These are phyloP conservation scores for Heterodera filipjevi DNA, from an alignment of 2,888 invertebrate genomes.

Conservation along the genomic window DNA sequence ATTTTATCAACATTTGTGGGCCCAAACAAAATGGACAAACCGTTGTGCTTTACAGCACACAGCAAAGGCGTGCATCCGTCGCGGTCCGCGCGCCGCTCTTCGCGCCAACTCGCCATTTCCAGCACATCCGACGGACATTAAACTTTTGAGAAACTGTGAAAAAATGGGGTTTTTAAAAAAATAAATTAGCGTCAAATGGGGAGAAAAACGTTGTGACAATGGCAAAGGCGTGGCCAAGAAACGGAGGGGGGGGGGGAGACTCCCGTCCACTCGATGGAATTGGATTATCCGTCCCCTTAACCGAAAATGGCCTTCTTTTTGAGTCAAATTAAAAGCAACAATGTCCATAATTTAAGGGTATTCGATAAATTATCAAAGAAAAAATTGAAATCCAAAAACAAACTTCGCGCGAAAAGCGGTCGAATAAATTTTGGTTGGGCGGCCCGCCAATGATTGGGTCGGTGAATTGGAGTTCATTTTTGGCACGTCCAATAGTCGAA, in stretches of 20 bases:
- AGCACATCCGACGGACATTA: not conserved
- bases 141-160: constrained; percentile 3
- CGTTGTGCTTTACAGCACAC: constrained; percentile 23
- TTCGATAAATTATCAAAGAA: too few species aligned
- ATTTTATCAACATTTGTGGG: too few species aligned
- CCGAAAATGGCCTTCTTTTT: too few species aligned
- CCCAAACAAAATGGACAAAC: not conserved
- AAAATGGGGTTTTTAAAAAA: not conserved
- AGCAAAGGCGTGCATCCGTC: constrained; percentile 41
- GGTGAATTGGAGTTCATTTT: constrained; percentile 1
- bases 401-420: constrained; percentile 1
- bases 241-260: too few species aligned
- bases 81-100: not conserved
- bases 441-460: not conserved
- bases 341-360: too few species aligned
- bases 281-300: too few species aligned
- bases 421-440: constrained; percentile 4
- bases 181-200: not conserved
- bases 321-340: too few species aligned
- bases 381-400: not conserved
- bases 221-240: too few species aligned
- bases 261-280: too few species aligned
- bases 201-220: too few species aligned
- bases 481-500: not conserved
- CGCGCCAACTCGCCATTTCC: not conserved